phyloP scores from a whole-genome alignment of 2,113 vertebrate species.

The Sceloporus tristichus region DNA sequence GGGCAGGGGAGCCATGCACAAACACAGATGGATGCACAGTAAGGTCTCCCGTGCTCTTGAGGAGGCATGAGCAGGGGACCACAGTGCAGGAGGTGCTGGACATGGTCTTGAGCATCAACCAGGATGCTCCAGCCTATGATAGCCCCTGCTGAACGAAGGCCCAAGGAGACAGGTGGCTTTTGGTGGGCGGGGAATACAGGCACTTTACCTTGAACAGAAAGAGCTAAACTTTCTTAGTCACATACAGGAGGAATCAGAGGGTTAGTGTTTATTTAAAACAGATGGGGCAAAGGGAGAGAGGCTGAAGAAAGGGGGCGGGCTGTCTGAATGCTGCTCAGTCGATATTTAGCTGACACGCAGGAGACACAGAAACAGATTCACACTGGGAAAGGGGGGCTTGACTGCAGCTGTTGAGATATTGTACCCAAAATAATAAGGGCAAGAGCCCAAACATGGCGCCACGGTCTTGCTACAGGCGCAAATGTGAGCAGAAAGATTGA shows the following conservation, averaged over 20 bases:
- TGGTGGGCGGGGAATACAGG: constrained; percentile 73
- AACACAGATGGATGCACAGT: constrained; percentile 45
- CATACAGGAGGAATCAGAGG: constrained; percentile 70
- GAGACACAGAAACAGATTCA: constrained; percentile 36
- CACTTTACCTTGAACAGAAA: constrained; percentile 77
- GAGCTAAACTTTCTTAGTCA: constrained; percentile 74
- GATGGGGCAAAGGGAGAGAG: constrained; percentile 35
- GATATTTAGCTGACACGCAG: constrained; percentile 53
- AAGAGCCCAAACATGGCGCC: constrained; percentile 64
- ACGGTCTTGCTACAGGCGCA: constrained; percentile 67
- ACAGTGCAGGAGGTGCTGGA: constrained; percentile 40
- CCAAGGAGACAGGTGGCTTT: constrained; percentile 53
- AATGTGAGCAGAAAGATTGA: constrained; percentile 63
- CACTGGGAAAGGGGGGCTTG: constrained; percentile 38
- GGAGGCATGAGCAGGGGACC: constrained; percentile 69
- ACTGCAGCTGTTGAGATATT: constrained; percentile 64
- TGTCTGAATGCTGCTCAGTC: constrained; percentile 48
- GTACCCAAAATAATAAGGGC: constrained; percentile 67
- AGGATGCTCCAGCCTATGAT: constrained; percentile 57
- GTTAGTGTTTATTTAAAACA: constrained; percentile 72
- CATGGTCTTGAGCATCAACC: constrained; percentile 40
- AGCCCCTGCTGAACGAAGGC: constrained; percentile 71
- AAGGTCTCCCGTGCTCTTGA: constrained; percentile 64
- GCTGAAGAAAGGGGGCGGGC: constrained; percentile 44
- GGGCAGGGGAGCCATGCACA: constrained; percentile 25